Evolutionary conservation across 2,888 invertebrate species (phyloP), one percentile per base, ranked within the genome.

Genomic region (Helicoverpa assulta): DNA sequence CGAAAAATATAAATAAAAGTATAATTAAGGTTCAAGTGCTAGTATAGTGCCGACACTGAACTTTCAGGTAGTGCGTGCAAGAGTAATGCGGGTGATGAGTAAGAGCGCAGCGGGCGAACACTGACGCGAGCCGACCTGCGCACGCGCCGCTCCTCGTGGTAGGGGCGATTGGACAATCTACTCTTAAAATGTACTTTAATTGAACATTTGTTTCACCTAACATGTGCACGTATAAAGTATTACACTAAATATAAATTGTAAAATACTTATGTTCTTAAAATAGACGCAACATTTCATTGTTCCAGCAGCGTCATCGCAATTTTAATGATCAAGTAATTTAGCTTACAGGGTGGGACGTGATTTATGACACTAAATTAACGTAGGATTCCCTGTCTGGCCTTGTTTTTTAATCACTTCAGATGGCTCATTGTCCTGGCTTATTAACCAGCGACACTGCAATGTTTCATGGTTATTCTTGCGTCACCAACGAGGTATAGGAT

Each of bases 11-110:
- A 10, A 55, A n/a, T n/a, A n/a, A 50, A 60, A 52, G 43, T 55
- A 54, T 66, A 47, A 12, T 47, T 37, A 65, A 53, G 52, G 51
- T 76, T 59, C 16, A 53, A 64, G 53, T 67, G 58, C 70, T 62
- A 73, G 72, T 67, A 75, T 73, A 19, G 68, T 73, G 66, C 76
- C 83, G 82, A 87, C 85, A 88, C 88, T 88, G 86, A 90, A 88
- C 86, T 89, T 87, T 88, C 71, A 82, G 82, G 67, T 71, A 71
- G 73, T 76, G 67, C 62, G 70, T 74, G 53, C 67, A 63, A 86
- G 85, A 88, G 89, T 85, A 89, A 88, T 88, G 85, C 85, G 81
- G 86, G 88, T 89, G 91, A 88, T 89, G 90, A 88, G 86, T 88
- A 86, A 85, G 66, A 75, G 74, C 73, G 74, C 60, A 62, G 78